Base-by-base conservation (phyloP, 2,888 invertebrate species). In the Chironomus tentans region DNA sequence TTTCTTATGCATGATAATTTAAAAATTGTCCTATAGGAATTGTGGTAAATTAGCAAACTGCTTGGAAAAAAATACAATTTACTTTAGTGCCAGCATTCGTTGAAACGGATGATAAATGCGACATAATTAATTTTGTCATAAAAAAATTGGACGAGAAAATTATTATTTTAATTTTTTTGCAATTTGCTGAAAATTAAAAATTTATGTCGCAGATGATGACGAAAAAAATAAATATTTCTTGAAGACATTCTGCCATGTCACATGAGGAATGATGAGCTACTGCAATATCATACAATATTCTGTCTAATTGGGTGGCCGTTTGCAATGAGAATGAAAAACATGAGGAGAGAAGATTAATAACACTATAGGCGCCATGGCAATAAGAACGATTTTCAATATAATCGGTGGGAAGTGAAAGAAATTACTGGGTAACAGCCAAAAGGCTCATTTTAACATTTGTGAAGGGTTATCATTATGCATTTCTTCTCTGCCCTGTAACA, bases 221-320 rank as follows among this genome's bases (percentile, higher is more conserved):
- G 62, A 13, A 38, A 62, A 22, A 62, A 24, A 65, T 13, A 2
- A 65, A 5, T 4, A 15, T 18, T n/a, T n/a, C n/a, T 38, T 56
- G 18, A 56, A 56, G 7, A 56, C 18, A 15, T 50, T 50, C 50
- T 50, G 50, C 13, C 50, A 56, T 18, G 18, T 18, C 56, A 18
- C 56, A 56, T 56, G 6, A 18, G n/a, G 15, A n/a, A n/a, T 28
- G 28, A 28, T 28, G n/a, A 50, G 50, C 50, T n/a, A 50, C 22
- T 18, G 18, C 65, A 21, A 21, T 65, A 7, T n/a, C n/a, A n/a
- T 5, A 65, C 65, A 22, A n/a, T n/a, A n/a, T n/a, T n/a, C 21
- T 68, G 7, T 56, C 72, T 73, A 73, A 73, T 73, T 73, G 72
- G 72, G 72, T 73, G 72, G 72, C 62, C 72, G 38, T 61, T 56